Evolutionary conservation across 2,113 vertebrate species (phyloP), one percentile per base, ranked within the genome.

Genomic region (Monopterus albus): DNA sequence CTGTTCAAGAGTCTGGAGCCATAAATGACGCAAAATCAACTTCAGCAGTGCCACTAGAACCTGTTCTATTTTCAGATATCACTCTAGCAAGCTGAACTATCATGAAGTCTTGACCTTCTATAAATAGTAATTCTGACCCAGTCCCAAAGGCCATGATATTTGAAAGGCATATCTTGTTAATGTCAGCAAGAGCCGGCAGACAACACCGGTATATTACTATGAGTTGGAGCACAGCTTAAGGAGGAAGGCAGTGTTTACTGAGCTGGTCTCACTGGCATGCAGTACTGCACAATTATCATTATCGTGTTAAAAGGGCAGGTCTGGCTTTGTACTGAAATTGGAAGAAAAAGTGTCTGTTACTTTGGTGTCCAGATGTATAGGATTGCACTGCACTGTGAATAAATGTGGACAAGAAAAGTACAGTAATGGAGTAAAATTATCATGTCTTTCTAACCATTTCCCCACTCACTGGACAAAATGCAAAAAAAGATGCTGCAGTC

Each of bases 71-170:
- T 85, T 79, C 84, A 86, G 87, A 82, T 86, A 84, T 90, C 74
- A 80, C 78, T 69, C 71, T 51, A 29, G 36, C 49, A 5, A 53
- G 65, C 85, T 73, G 79, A 84, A 87, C 87, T 71, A 79, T 87
- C 88, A 67, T 81, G 68, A 87, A 82, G 85, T 72, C 87, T 61
- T 72, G 79, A 75, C 84, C 91, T 83, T 75, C 87, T 91, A 92
- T 91, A 87, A 90, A 93, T 93, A 94, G 91, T 61, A 69, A 35
- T 80, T 40, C 40, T 91, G 90, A 93, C 91, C 92, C 87, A 82
- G 82, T 84, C 86, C 84, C 87, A 94, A 94, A 94, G 92, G 92
- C 88, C 92, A 85, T 94, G 93, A 92, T 94, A 93, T 94, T 94
- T 94, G 75, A 92, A 91, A 90, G 88, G 89, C 89, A 91, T 91